Evolutionary conservation across 2,113 vertebrate species (phyloP), one percentile per base, ranked within the genome.

Genomic region (Callipepla squamata): DNA sequence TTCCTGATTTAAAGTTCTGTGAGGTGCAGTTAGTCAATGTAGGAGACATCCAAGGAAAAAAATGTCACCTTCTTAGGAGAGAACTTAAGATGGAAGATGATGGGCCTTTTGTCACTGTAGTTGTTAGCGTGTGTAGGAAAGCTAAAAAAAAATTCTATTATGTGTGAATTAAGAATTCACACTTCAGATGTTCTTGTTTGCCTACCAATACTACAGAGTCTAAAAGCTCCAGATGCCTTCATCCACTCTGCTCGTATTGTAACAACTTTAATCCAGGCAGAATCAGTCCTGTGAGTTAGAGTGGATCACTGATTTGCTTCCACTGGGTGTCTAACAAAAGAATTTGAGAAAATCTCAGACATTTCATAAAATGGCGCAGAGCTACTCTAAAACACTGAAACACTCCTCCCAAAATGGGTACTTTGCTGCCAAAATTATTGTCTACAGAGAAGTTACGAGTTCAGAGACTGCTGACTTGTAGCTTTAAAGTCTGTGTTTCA

Each of bases 401-500:
- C 66, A 26, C 58, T 62, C 7, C 15, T 6, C 61, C 79, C 34
- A 55, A 17, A 25, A 42, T 2, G 0, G 0, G 18, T 53, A 62
- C 34, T 84, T 36, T 66, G 26, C 68, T 90, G 76, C 45, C 45
- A 66, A 66, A 92, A 85, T 53, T 66, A 16, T n/a, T 76, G 67
- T 80, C 89, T 83, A n/a, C 0, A 2, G 55, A 66, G 25, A 92
- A 80, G 10, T 23, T 69, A 32, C 44, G 42, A 36, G 68, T 44
- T 45, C 8, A 57, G 48, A 93, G 63, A 53, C n/a, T 58, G 59
- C 26, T 80, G 76, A 69, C 42, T 51, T 69, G 53, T 61, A 78
- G 81, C 93, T 87, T 75, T 80, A 80, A 85, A 80, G 85, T 69
- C 61, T 16, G 3, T 36, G 6, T 66, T 83, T 80, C 72, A 80